Base-by-base conservation (phyloP, 2,797 vertebrate genomes). In the Cuniculus paca region DNA sequence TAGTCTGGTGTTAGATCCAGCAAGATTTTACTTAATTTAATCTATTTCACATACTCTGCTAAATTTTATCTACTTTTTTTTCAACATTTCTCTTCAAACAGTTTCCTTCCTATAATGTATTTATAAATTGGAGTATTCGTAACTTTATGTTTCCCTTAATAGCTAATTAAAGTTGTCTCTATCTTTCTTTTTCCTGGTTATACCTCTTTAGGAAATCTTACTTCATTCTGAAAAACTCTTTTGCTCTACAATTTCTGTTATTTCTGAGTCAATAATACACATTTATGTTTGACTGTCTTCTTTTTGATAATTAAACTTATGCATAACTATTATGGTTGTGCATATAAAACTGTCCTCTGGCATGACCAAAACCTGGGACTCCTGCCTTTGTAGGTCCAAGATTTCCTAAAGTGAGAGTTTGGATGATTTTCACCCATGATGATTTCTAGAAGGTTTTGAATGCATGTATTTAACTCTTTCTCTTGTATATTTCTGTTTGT, bases 31-130 rank as follows among this genome's bases (percentile, higher is more conserved):
- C 79, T 77, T 79, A 74, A 5, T n/a, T 94, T 79, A 48, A 70
- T 79, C 26, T 84, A 14, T 84, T 75, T 94, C 52, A 50, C 31
- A 6, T 93, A 13, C 6, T 42, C 13, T 60, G 0, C 56, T 82
- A 52, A 85, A 39, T 78, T 90, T 42, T 92, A 58, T 61, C 88
- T 94, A 56, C 83, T 77, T 5, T 28, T 72, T 84, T 81, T 88
- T n/a, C 42, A 39, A 36, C 19, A 48, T 60, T 60, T 83, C 48
- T 52, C 20, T 45, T 26, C 81, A 54, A n/a, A 36, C 72, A 19
- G 0, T 92, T 77, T 36, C 5, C 4, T 52, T 8, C 13, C 39
- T 58, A 58, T 68, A 83, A 82, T 3, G 3, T 3, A 63, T 56
- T 61, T 19, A 83, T 31, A 61, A 83, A 54, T n/a, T n/a, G 34